Conservation (phyloP, 2,113 vertebrate genomes). For the Lampris megalopsis region DNA sequence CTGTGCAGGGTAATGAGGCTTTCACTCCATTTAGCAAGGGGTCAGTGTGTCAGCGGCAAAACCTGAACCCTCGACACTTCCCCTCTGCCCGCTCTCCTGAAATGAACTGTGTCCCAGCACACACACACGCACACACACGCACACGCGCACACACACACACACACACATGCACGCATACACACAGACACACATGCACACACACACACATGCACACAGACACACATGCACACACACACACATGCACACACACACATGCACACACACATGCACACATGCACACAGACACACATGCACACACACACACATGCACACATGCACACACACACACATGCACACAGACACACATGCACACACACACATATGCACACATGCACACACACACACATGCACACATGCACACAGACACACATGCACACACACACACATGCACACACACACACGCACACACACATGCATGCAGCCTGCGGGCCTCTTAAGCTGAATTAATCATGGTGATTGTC, state of each 20-base stretch:
- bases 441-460: neutral
- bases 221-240: neutral
- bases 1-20: neutral
- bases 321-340: neutral
- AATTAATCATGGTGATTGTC: conserved; percentile 61
- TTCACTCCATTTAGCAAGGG: conserved; percentile 5
- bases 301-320: neutral
- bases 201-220: no score
- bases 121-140: neutral
- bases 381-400: conserved; percentile 3
- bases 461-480: conserved; percentile 40
- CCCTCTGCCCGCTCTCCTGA: neutral
- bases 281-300: no score
- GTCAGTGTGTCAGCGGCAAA: conserved; percentile 45
- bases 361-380: neutral
- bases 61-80: conserved; percentile 21
- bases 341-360: neutral
- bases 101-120: neutral
- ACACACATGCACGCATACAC: neutral
- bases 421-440: neutral
- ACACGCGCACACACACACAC: neutral
- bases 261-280: neutral
- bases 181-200: no score
- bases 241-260: neutral
- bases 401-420: neutral